Evolutionary conservation across 1,140 invertebrate species (phyloP).

Genomic region (fruit fly (Drosophila melanogaster)): DNA sequence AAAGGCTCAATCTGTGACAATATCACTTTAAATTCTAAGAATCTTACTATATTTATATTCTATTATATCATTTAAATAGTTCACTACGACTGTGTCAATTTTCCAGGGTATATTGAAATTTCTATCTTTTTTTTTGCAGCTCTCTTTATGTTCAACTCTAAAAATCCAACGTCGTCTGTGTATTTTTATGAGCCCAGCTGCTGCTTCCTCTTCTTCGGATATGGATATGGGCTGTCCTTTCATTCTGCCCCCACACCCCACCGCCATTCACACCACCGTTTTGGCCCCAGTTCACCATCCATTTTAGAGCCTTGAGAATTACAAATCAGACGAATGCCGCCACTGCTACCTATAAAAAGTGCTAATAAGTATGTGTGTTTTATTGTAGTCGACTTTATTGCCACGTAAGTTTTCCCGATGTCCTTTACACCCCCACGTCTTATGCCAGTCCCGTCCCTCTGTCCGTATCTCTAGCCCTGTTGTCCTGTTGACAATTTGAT

Average conservation of each 20-base stretch:
- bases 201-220: constrained; percentile 30
- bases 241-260: neutral
- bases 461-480: constrained; percentile 1
- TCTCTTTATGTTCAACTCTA: constrained; percentile 66
- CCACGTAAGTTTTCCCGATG: constrained; percentile 40
- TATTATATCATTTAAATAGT: no score
- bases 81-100: neutral
- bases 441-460: constrained; percentile 1
- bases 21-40: no score
- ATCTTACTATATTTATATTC: no score
- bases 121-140: neutral
- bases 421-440: constrained; percentile 1
- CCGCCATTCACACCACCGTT: neutral
- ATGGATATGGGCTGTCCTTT: constrained; percentile 37
- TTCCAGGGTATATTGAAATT: neutral
- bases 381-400: constrained; percentile 77
- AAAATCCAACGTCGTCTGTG: constrained; percentile 62
- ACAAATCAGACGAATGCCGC: constrained; percentile 71
- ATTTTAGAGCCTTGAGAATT: constrained; percentile 81
- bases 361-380: constrained; percentile 81
- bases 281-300: constrained; percentile 10
- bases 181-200: constrained; percentile 78
- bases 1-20: neutral
- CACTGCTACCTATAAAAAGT: constrained; percentile 69
- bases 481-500: constrained; percentile 25